A percentile compares a stretch with the other conserved stretches of the same genome.
Conservation (phyloP, 2,113 vertebrate genomes). For the Pipra filicauda region DNA sequence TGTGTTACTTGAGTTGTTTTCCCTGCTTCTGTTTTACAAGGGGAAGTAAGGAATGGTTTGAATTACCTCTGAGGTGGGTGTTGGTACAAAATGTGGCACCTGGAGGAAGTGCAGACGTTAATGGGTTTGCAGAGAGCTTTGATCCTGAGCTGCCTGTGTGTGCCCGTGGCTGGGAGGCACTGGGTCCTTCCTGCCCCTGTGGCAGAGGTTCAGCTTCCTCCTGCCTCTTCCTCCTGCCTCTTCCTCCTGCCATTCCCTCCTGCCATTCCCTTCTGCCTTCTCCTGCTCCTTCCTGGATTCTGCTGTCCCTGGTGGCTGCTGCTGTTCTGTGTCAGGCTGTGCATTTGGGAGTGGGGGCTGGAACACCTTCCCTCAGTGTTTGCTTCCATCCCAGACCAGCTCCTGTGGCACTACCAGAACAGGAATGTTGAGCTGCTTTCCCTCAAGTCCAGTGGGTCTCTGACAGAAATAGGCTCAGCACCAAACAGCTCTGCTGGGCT, state of each 20-base stretch:
- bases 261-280: background rate
- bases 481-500: background rate
- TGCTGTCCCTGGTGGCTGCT: background rate
- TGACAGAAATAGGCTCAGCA: background rate
- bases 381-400: background rate
- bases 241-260: background rate
- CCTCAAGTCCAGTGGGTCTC: background rate
- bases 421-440: background rate
- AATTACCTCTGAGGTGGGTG: background rate
- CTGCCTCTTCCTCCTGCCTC: background rate
- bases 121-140: background rate
- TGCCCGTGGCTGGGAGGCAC: background rate
- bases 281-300: background rate
- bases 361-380: background rate
- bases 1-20: background rate
- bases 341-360: background rate
- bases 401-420: background rate
- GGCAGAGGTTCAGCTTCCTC: background rate
- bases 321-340: background rate
- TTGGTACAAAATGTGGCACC: background rate
- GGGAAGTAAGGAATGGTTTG: background rate
- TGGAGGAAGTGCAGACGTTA: background rate
- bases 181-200: background rate
- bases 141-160: background rate
- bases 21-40: background rate